phyloP scores from a whole-genome alignment of 2,888 invertebrate species.

The Chaetogeoica ovagalla region DNA sequence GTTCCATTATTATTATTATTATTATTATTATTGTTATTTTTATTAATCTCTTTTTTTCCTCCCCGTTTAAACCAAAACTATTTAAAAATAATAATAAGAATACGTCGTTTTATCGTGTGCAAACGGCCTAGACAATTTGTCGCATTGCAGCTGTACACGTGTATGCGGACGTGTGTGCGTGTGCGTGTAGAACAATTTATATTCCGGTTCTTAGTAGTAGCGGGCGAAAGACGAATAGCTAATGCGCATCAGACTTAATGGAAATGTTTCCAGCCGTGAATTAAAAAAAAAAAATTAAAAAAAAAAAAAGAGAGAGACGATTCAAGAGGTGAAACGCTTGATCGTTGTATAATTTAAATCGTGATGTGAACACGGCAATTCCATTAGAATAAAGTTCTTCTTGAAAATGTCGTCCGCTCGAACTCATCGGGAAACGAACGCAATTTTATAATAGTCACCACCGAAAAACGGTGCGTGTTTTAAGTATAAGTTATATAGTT shows the following conservation, averaged over 20 bases:
- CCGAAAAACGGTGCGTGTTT: background rate
- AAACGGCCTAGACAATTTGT: constrained; percentile 9
- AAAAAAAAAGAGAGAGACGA: background rate
- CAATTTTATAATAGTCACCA: background rate
- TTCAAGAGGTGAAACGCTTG: background rate
- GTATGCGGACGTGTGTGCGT: background rate
- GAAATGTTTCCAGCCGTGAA: constrained; percentile 18
- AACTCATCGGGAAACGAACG: background rate
- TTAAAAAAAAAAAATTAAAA: constrained; percentile 4
- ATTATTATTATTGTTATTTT: constrained; percentile 8
- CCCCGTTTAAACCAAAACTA: constrained; percentile 18
- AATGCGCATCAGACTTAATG: constrained; percentile 37
- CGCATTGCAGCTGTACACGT: constrained; percentile 17
- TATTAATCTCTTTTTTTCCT: too few relatives aligned
- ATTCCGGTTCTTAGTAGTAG: constrained; percentile 1
- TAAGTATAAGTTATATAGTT: background rate
- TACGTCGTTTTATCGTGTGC: constrained; percentile 26
- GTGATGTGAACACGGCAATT: background rate
- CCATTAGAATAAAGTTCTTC: constrained; percentile 10
- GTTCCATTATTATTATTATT: constrained; percentile 19
- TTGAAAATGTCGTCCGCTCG: background rate
- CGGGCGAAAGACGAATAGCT: background rate
- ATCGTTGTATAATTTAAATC: constrained; percentile 17
- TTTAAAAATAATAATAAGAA: constrained; percentile 23
- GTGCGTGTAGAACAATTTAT: constrained; percentile 21